Base-by-base conservation (phyloP, 2,113 vertebrate species). In the Dromiciops gliroides region DNA sequence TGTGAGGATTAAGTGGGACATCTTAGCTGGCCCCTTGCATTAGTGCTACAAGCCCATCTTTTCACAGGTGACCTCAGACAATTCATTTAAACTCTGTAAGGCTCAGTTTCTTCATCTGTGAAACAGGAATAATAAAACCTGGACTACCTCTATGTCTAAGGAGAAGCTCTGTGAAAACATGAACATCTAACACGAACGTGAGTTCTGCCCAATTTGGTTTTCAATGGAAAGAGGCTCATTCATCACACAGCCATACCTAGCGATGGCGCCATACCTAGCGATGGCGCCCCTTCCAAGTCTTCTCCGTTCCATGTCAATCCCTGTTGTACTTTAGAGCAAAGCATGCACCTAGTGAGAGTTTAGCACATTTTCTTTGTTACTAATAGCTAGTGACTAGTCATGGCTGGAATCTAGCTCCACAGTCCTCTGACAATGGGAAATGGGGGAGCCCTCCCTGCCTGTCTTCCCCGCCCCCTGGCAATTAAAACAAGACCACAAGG, bases 31-130 rank as follows among this genome's bases (percentile, higher is more conserved):
- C n/a, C 67, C 53, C 16, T 22, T 14, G 14, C 4, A 16, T 44
- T 44, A 7, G 37, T n/a, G 67, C 67, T 22, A 16, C 4, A 5
- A 75, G 37, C 22, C 31, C 67, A n/a, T 44, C 67, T 83, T 83
- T 83, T 44, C 37, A 44, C 67, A 44, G 44, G 16, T 22, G 14
- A 8, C 67, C n/a, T 22, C 2, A 0, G 94, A 92, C 83, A 97
- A 91, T 4, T 91, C 92, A 90, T 28, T 90, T 93, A 95, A 94
- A 22, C 92, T 95, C 93, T 50, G 91, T 50, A n/a, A 44, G 83
- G 48, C 0, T 0, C 24, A 19, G 89, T 51, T 83, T 95, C 95
- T 93, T 67, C 0, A 0, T 50, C 89, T 93, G 95, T 48, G 97
- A 94, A 92, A 11, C 48, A n/a, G 94, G 26, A 91, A 48, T 89